Base-by-base conservation (phyloP, 2,888 invertebrate genomes). In the Leucophora obtusa region DNA sequence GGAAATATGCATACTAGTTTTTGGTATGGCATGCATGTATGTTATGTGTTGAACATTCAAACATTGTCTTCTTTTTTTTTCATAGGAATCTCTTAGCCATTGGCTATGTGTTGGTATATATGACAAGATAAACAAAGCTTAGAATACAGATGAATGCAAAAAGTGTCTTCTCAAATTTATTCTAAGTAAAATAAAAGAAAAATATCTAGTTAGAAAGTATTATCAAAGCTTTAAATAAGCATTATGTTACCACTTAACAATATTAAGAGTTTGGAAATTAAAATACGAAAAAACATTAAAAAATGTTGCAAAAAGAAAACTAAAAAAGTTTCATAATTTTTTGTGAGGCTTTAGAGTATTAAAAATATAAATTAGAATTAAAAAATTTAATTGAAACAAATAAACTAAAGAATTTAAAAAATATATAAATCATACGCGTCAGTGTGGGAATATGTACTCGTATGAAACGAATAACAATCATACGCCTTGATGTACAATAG, bases 1-100 rank as follows among this genome's bases (percentile, higher is more conserved):
- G 51, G 54, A 53, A 47, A 35, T 53, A 66, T 66, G 54, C 14
- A 28, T n/a, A 35, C 14, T 53, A 10, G 15, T 35, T 53, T 3
- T 18, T 33, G 38, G 4, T 54, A 21, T 18, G 21, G 11, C 54
- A 38, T 35, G 35, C n/a, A 66, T 53, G 65, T 28, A 53, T 35
- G 38, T 54, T 53, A 66, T 8, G 14, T 62, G 65, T 66, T 66
- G 65, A 35, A 66, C 35, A 54, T 66, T 35, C 53, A 54, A 33
- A 21, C 38, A 66, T 38, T 21, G 14, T 62, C 21, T 24, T 53
- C 5, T 24, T 24, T 24, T 33, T 65, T 65, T 11, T 9, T 35
- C 28, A 21, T 21, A 28, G 17, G 6, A 53, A 66, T 66, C 53
- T 53, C 21, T 54, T 51, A 53, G 17, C 65, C 18, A 66, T 54